These are phyloP conservation scores for Eristalis tenax DNA, from an alignment of 2,888 invertebrate species.

Conservation along the genomic window DNA sequence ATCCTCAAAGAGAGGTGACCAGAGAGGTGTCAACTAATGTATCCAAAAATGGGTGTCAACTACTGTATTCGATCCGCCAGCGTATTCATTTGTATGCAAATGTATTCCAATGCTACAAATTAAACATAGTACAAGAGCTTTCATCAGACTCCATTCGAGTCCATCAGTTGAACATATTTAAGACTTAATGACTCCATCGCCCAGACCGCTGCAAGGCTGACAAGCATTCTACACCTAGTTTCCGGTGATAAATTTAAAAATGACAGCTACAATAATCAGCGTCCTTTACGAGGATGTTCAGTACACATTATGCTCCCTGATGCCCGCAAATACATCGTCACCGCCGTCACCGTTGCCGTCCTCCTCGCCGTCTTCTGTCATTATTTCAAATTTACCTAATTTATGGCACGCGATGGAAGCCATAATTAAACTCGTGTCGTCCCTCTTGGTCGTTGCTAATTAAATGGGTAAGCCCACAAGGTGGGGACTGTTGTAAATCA, in stretches of 20 bases:
- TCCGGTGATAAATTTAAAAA: slow-evolving; percentile 22
- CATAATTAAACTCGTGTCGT: slow-evolving; percentile 59
- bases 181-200: background rate
- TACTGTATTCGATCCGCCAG: no score
- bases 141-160: background rate
- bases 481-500: slow-evolving; percentile 38
- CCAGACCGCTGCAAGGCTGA: background rate
- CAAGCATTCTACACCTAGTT: background rate
- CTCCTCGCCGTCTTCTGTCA: slow-evolving; percentile 19
- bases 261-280: slow-evolving; percentile 23
- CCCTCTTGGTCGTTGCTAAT: slow-evolving; percentile 45
- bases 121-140: background rate
- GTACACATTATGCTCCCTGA: background rate
- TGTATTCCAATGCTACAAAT: no score
- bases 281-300: slow-evolving; percentile 24
- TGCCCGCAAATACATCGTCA: background rate
- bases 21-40: no score
- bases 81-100: no score
- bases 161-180: background rate
- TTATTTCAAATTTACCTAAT: slow-evolving; percentile 53
- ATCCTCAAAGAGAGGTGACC: no score
- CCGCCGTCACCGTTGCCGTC: background rate
- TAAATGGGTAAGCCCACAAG: slow-evolving; percentile 33
- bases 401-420: slow-evolving; percentile 54
- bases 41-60: no score